Base-by-base conservation (phyloP, 2,113 vertebrate genomes). In the Naja naja region DNA sequence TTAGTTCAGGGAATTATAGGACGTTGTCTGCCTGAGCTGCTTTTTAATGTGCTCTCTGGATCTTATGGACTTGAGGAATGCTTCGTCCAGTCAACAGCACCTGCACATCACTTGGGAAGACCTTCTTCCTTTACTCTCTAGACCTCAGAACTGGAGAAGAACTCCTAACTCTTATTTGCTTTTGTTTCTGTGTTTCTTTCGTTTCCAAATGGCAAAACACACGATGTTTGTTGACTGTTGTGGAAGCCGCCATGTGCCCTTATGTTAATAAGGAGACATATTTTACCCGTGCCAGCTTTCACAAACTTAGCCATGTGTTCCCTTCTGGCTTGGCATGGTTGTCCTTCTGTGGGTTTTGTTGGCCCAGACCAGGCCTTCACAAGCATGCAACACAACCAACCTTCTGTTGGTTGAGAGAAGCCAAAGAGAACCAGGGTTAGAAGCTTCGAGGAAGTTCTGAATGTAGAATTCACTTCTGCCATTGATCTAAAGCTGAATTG, bases 221-320 rank as follows among this genome's bases (percentile, higher is more conserved):
- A 69, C 49, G 8, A 90, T 85, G 54, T 5, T 45, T 49, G 20
- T 45, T 56, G 25, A 90, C 95, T 94, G 92, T 55, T 92, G 30
- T 89, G 20, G 58, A 94, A 49, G 0, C 43, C 0, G 0, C 90
- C 25, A 3, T 92, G 92, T 93, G 64, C 91, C 53, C 91, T 92
- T 81, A 55, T 16, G 9, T 22, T 90, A 88, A n/a, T 74, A 64
- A 87, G 91, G 86, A 93, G 45, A 22, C n/a, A 47, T 12, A 91
- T 30, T 92, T 90, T 39, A 9, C 53, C 90, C n/a, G 0, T 0
- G 5, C 23, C 54, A 89, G 25, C n/a, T 43, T 86, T 90, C 18
- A 18, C 45, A 89, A 85, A 86, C 74, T 11, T 49, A 52, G 60
- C 53, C 9, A 22, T 43, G 9, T 43, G 30, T 88, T 91, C 85